phyloP scores from a whole-genome alignment of 2,113 vertebrate species.

The Microcebus murinus region DNA sequence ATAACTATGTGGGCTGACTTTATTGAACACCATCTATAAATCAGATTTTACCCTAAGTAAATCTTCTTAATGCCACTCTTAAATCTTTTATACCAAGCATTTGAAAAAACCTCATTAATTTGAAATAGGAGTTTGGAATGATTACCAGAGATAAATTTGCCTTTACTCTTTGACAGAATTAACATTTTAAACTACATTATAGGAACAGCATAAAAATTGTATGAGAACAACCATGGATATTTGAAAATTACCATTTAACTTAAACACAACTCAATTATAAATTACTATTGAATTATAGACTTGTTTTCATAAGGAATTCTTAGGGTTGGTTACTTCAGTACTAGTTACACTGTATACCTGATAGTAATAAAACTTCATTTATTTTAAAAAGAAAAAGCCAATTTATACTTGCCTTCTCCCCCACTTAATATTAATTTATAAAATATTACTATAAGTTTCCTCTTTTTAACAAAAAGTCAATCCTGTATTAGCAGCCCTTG shows the following conservation, averaged over 20 bases:
- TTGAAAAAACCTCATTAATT: background rate
- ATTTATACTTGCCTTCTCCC: background rate
- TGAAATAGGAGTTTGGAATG: background rate
- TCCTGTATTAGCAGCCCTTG: background rate
- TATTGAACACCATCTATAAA: background rate
- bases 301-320: background rate
- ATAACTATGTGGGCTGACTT: background rate
- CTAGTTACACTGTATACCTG: background rate
- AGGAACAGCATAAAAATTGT: background rate
- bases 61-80: background rate
- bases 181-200: background rate
- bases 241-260: background rate
- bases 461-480: background rate
- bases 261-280: constrained; percentile 7
- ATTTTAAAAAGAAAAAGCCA: background rate
- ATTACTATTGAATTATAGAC: constrained; percentile 9
- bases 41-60: constrained; percentile 3
- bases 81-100: background rate
- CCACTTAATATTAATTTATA: background rate
- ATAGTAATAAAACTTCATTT: background rate
- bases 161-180: background rate
- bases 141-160: constrained; percentile 14
- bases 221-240: background rate
- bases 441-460: background rate
- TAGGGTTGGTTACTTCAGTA: background rate